These are phyloP conservation scores for Caiman crocodilus DNA, from an alignment of 2,797 vertebrate species.

Conservation along the genomic window DNA sequence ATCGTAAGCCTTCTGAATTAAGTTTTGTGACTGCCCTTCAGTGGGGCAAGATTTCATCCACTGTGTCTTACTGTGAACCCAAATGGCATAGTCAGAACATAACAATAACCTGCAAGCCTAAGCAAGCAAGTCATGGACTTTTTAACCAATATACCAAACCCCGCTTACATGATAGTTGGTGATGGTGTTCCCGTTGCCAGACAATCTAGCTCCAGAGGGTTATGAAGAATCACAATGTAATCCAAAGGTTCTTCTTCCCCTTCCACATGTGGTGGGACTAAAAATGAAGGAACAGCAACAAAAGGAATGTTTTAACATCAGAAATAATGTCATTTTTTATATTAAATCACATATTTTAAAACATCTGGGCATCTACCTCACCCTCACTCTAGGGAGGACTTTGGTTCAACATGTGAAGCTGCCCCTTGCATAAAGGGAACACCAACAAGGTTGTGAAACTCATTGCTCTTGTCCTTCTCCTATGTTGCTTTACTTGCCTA, in stretches of 20 bases:
- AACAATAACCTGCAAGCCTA: background rate
- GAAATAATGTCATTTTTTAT: background rate
- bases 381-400: background rate
- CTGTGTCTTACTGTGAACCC: background rate
- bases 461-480: background rate
- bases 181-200: slow-evolving; percentile 87
- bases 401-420: background rate
- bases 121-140: background rate
- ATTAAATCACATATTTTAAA: background rate
- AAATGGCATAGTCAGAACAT: background rate
- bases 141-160: slow-evolving; percentile 41
- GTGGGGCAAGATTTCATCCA: background rate
- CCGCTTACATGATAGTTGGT: slow-evolving; percentile 90
- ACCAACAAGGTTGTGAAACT: background rate
- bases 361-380: background rate
- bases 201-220: slow-evolving; percentile 92
- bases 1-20: background rate
- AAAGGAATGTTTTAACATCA: background rate
- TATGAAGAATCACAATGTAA: slow-evolving; percentile 87
- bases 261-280: slow-evolving; percentile 91
- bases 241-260: slow-evolving; percentile 85
- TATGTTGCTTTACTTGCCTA: too few species aligned
- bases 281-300: slow-evolving; percentile 6
- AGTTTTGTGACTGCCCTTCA: background rate
- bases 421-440: background rate